phyloP scores from a whole-genome alignment of 1,140 invertebrate genomes.

The roundworm (Caenorhabditis elegans) region DNA sequence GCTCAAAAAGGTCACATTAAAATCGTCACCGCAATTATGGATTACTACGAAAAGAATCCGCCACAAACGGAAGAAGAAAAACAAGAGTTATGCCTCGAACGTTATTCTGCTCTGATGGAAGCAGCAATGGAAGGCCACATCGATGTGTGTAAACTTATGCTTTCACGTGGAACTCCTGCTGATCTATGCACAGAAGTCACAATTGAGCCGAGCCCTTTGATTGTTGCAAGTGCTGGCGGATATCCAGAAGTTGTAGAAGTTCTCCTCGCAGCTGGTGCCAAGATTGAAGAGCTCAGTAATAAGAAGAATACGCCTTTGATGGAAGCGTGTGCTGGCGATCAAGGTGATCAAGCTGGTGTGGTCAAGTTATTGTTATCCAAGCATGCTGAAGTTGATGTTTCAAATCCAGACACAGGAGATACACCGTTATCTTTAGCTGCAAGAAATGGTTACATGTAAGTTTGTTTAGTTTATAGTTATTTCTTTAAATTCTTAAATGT shows the following conservation, averaged over 20 bases:
- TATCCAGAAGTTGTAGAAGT: slow-evolving; percentile 67
- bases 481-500: background rate
- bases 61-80: slow-evolving; percentile 77
- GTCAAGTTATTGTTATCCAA: slow-evolving; percentile 11
- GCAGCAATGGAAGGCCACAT: slow-evolving; percentile 97
- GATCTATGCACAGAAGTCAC: background rate
- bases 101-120: slow-evolving; percentile 99
- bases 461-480: background rate
- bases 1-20: slow-evolving; percentile 96
- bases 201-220: background rate
- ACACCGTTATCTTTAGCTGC: slow-evolving; percentile 48
- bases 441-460: slow-evolving; percentile 75
- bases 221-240: background rate
- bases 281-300: slow-evolving; percentile 97
- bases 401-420: slow-evolving; percentile 77
- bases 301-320: slow-evolving; percentile 99
- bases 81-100: slow-evolving; percentile 84
- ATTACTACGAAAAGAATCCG: slow-evolving; percentile 64
- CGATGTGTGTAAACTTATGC: slow-evolving; percentile 55
- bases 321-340: slow-evolving; percentile 86
- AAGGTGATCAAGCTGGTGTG: background rate
- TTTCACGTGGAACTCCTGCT: background rate
- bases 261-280: slow-evolving; percentile 79
- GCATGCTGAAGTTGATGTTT: slow-evolving; percentile 79
- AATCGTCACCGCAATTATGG: slow-evolving; percentile 75